Conservation (phyloP, 2,113 vertebrate genomes). For the Erpornis zantholeuca region DNA sequence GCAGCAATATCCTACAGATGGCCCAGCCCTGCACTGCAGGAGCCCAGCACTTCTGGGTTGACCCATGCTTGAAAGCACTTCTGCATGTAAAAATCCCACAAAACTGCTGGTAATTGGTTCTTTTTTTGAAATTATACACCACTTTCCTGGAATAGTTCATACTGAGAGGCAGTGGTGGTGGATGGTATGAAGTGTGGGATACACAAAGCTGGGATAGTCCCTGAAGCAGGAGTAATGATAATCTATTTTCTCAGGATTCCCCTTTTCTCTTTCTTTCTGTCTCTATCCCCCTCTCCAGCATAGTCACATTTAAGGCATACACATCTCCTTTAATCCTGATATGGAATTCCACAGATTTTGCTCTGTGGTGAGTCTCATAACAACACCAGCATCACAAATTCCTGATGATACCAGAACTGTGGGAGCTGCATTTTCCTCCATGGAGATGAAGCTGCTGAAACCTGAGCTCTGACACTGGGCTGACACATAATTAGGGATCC, state of each 20-base stretch:
- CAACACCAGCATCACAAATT: background rate
- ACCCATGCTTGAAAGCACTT: background rate
- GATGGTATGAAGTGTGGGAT: rapidly evolving
- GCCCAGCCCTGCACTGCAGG: background rate
- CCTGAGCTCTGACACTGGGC: background rate
- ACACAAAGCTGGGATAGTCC: no score
- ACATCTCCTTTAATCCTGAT: background rate
- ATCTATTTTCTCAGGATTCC: background rate
- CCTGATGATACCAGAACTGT: background rate
- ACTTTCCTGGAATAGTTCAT: background rate
- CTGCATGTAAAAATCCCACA: background rate
- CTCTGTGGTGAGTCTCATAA: background rate
- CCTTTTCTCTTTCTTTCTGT: background rate
- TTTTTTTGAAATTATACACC: background rate
- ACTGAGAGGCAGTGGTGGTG: background rate
- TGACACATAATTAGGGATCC: background rate
- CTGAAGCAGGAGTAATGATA: background rate
- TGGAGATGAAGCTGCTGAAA: background rate
- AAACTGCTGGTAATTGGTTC: background rate
- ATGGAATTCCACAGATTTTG: background rate
- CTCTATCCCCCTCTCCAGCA: rapidly evolving
- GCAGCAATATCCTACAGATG: background rate
- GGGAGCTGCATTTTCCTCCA: background rate
- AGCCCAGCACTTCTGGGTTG: background rate
- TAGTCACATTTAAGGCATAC: background rate